phyloP scores from a whole-genome alignment of 2,113 vertebrate species.

The Ahaetulla prasina region DNA sequence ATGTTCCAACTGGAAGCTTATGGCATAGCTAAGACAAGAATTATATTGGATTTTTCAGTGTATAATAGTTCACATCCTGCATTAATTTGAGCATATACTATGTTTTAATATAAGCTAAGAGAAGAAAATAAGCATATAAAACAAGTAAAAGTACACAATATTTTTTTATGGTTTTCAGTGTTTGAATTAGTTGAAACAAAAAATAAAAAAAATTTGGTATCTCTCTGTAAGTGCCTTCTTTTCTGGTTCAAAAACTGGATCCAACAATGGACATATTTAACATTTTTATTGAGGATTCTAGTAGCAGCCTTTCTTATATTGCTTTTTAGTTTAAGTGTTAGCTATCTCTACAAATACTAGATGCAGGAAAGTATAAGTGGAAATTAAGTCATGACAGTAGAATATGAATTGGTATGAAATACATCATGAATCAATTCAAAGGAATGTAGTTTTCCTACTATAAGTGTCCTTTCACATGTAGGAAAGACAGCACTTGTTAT shows the following conservation, averaged over 20 bases:
- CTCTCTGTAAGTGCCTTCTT: neutral
- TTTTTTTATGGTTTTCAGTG: neutral
- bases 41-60: neutral
- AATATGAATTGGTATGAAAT: neutral
- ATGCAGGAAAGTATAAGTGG: neutral
- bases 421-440: neutral
- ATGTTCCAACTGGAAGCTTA: neutral
- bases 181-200: neutral
- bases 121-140: neutral
- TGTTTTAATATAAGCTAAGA: too few relatives aligned
- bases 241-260: neutral
- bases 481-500: neutral
- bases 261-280: neutral
- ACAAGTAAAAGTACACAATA: neutral
- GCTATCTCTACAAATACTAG: neutral
- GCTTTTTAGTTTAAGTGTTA: too few relatives aligned
- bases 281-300: neutral
- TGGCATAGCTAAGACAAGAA: neutral
- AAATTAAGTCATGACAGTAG: neutral
- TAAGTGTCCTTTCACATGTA: neutral
- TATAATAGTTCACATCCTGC: neutral
- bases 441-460: neutral
- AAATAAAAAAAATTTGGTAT: neutral
- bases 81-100: neutral
- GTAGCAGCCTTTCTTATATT: neutral